Evolutionary conservation across 2,888 invertebrate species (phyloP).

Genomic region (Silvanus unidentatus): DNA sequence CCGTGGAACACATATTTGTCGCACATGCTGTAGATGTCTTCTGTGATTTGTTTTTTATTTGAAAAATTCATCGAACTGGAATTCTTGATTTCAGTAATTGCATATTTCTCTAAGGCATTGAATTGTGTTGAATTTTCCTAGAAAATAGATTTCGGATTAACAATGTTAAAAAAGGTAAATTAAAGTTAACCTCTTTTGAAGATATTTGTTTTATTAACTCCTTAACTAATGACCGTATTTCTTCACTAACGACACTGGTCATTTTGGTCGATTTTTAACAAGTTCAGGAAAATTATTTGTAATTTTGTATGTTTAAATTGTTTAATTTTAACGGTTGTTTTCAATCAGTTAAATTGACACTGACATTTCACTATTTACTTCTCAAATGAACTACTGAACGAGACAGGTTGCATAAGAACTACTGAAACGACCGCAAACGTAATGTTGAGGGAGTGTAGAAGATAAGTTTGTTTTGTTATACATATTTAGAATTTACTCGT

Average conservation of each 20-base stretch:
- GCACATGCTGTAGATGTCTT: constrained; percentile 32
- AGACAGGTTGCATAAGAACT: no score
- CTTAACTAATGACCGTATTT: constrained; percentile 21
- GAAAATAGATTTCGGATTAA: constrained; percentile 15
- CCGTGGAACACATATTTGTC: constrained; percentile 43
- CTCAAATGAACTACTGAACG: no score
- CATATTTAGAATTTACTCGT: constrained; percentile 1
- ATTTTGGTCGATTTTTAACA: no score
- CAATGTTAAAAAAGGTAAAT: constrained; percentile 3
- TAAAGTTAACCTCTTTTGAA: constrained; percentile 25
- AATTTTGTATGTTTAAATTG: no score
- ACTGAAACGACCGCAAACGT: no score
- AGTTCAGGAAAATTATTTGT: no score
- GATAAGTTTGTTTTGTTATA: no score
- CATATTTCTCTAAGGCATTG: constrained; percentile 30
- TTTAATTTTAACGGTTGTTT: no score
- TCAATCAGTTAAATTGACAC: no score
- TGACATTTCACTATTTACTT: no score
- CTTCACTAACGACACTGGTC: constrained; percentile 26
- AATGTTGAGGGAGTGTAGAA: no score
- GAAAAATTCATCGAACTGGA: constrained; percentile 37
- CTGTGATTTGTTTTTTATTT: constrained; percentile 36
- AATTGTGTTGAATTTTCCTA: constrained; percentile 32
- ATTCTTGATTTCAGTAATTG: constrained; percentile 28
- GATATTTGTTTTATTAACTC: constrained; percentile 30